Conservation (phyloP, 2,797 vertebrate species). For the Carduelis carduelis region DNA sequence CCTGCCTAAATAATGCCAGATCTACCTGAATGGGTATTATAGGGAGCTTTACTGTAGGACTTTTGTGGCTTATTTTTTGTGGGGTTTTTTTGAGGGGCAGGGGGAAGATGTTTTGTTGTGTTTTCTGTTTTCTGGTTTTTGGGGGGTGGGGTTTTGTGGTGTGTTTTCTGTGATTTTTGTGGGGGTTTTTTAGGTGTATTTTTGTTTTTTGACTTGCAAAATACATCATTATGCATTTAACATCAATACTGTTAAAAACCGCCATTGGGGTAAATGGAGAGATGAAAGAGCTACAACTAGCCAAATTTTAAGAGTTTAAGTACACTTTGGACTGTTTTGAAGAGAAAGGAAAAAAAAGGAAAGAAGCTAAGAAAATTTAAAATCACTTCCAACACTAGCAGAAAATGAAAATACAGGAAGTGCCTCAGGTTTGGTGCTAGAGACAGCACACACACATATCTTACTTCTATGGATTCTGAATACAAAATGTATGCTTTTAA, state of each 20-base stretch:
- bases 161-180: background rate
- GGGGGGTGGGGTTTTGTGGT: too few relatives aligned
- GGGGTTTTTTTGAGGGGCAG: accelerated
- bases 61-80: background rate
- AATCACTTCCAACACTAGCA: background rate
- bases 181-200: background rate
- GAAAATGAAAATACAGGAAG: background rate
- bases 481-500: background rate
- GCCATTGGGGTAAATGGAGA: background rate
- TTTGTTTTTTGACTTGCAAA: background rate
- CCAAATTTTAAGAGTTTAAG: background rate
- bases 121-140: background rate
- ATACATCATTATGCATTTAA: background rate
- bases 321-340: background rate
- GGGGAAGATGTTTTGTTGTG: background rate
- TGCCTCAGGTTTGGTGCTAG: background rate
- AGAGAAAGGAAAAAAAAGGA: background rate
- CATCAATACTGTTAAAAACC: background rate
- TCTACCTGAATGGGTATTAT: background rate
- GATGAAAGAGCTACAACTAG: background rate
- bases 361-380: background rate
- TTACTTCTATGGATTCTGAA: background rate
- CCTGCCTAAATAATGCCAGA: background rate
- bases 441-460: background rate
- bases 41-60: background rate